A percentile compares a stretch with the other conserved stretches of the same genome.
These are phyloP conservation scores for Barnardius zonarius DNA, from an alignment of 2,113 vertebrate genomes.

Conservation along the genomic window DNA sequence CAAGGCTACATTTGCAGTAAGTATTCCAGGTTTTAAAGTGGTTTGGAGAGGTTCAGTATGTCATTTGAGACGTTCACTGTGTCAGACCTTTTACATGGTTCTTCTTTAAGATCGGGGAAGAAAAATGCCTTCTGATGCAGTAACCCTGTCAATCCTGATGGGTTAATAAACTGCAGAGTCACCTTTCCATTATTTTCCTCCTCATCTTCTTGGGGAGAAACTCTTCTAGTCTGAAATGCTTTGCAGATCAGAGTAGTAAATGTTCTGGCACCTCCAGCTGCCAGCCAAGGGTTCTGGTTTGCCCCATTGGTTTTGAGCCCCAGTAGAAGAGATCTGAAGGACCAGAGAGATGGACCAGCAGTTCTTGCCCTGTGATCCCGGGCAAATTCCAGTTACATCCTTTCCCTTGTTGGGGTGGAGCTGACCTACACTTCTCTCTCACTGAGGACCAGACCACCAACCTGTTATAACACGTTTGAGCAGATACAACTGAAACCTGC, in stretches of 20 bases:
- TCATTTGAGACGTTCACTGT: neutral
- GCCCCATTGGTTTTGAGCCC: neutral
- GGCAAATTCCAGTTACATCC: neutral
- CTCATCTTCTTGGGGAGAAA: neutral
- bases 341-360: rapidly evolving
- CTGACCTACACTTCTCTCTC: neutral
- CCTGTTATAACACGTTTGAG: neutral
- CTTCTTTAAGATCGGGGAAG: neutral
- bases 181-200: neutral
- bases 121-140: neutral
- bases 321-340: neutral
- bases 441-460: neutral
- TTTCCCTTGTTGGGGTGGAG: neutral
- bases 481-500: neutral
- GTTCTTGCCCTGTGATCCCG: neutral
- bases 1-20: neutral
- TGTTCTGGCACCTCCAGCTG: neutral
- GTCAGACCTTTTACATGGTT: neutral
- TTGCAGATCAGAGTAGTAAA: neutral
- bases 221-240: neutral
- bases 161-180: neutral
- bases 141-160: neutral
- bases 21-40: neutral
- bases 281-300: neutral
- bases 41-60: neutral